phyloP scores from a whole-genome alignment of 1,140 invertebrate species.

The Ylistrum balloti region DNA sequence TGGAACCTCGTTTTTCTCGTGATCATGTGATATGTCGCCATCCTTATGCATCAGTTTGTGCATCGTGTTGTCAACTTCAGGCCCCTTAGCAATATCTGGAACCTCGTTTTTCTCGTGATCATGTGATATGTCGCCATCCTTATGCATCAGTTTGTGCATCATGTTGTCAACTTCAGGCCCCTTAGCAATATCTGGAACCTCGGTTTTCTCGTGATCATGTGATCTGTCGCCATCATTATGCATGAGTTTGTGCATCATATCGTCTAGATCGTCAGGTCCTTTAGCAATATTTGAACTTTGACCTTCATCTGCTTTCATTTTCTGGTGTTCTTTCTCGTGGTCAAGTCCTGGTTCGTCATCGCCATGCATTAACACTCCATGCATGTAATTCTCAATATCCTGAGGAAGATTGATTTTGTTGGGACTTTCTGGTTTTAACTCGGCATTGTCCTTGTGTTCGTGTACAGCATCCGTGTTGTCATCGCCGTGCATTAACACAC shows the following conservation, averaged over 20 bases:
- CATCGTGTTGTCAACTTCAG: slow-evolving; percentile 55
- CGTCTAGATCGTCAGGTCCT: slow-evolving; percentile 51
- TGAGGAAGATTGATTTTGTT: slow-evolving; percentile 56
- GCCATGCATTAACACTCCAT: slow-evolving; percentile 73
- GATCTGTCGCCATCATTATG: slow-evolving; percentile 63
- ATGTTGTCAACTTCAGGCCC: slow-evolving; percentile 47
- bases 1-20: slow-evolving; percentile 3
- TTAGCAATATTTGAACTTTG: background rate
- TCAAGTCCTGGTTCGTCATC: slow-evolving; percentile 60
- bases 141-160: slow-evolving; percentile 64
- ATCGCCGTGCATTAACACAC: slow-evolving; percentile 72
- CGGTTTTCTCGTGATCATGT: slow-evolving; percentile 54
- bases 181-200: background rate
- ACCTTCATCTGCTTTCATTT: background rate
- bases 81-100: background rate
- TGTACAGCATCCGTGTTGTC: slow-evolving; percentile 54
- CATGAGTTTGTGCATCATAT: slow-evolving; percentile 72
- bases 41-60: slow-evolving; percentile 64
- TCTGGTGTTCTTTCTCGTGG: slow-evolving; percentile 56
- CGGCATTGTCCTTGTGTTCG: slow-evolving; percentile 52
- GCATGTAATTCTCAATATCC: slow-evolving; percentile 63
- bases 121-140: slow-evolving; percentile 49
- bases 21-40: slow-evolving; percentile 45
- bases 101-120: slow-evolving; percentile 42
- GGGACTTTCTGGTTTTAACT: slow-evolving; percentile 42